phyloP scores from a whole-genome alignment of 2,888 invertebrate genomes.

The Oxycera nigricornis region DNA sequence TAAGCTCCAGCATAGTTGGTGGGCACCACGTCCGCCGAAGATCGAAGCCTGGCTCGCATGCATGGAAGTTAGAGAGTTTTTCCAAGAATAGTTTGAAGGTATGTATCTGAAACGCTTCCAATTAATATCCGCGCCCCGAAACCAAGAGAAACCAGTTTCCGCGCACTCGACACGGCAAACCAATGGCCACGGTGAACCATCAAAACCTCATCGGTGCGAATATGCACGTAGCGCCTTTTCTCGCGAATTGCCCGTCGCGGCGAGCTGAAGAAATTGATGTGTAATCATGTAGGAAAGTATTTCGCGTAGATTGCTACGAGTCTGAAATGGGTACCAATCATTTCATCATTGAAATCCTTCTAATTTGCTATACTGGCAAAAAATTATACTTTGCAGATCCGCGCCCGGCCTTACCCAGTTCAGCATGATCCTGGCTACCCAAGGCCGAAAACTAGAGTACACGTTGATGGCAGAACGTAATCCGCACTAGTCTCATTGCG shows the following conservation, averaged over 20 bases:
- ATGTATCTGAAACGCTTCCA: constrained; percentile 3
- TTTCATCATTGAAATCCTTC: constrained; percentile 17
- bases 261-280: not conserved
- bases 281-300: not conserved
- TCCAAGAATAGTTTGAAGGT: not conserved
- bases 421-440: not conserved
- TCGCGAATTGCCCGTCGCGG: not conserved
- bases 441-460: not conserved
- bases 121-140: constrained; percentile 16
- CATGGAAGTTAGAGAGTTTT: constrained; percentile 5
- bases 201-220: constrained; percentile 16
- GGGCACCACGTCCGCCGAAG: too few species aligned
- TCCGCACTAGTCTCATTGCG: not conserved
- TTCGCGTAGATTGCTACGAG: not conserved
- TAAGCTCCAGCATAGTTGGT: too few species aligned
- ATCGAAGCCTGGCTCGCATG: too few species aligned
- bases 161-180: not conserved
- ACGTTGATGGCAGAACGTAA: not conserved
- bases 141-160: not conserved
- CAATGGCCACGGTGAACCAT: not conserved
- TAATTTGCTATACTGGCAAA: not conserved
- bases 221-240: not conserved
- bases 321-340: not conserved
- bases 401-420: not conserved
- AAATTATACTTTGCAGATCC: not conserved